Evolutionary conservation across 2,888 invertebrate species (phyloP), one percentile per base, ranked within the genome.

Genomic region (Drosophila formosana): DNA sequence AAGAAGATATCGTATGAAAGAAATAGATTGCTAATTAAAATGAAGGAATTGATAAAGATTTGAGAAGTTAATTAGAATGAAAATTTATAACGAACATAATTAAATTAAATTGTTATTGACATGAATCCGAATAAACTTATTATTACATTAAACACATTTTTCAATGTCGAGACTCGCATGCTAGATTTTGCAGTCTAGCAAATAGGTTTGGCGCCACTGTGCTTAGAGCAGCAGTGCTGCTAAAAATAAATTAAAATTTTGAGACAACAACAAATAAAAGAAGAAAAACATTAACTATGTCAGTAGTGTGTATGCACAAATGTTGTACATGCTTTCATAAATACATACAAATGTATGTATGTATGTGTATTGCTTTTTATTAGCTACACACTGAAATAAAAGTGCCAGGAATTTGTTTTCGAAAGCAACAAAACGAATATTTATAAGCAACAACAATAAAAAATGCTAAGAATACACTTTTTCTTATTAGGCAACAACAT

Each of bases 221-320:
- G 57, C 52, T 41, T 18, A 18, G 18, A 53, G 57, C 47, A 49
- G 32, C 32, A 41, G 4, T 55, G 23, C 34, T 6, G 39, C 65
- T 71, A 73, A 52, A 71, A 56, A 73, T 73, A 71, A 66, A 61
- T 53, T 37, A 28, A 37, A 49, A 43, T 55, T 43, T 50, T n/a
- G 1, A 32, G 4, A 50, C 66, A 18, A 47, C 45, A 52, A 51
- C 49, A 63, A 43, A 58, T 51, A 53, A 41, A 58, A 47, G 64
- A 66, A 49, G 18, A 64, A 61, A 74, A 66, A 53, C 58, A 67
- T 62, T 64, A 88, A 79, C 66, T 88, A 88, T 82, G 82, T 82
- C 82, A 82, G 85, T 82, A 85, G 82, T 88, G 82, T 88, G 82
- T 88, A 82, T 82, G 82, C 82, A 82, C 88, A 88, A 84, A 78